phyloP scores from a whole-genome alignment of 2,888 invertebrate genomes.

The Lissonota sp. region DNA sequence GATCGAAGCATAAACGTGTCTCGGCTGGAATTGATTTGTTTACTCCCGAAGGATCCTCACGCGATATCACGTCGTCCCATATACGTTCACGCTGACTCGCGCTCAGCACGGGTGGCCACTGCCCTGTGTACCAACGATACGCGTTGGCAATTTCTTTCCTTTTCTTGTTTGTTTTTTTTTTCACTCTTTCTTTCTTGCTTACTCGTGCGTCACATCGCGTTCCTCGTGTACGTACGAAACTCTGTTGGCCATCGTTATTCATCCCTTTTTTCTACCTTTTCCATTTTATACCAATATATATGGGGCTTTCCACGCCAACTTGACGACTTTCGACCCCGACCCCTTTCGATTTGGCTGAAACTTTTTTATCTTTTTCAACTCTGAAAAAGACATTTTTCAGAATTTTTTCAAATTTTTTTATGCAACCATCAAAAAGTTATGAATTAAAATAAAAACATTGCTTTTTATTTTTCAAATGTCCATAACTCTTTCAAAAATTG shows the following conservation, averaged over 20 bases:
- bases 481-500: too few relatives aligned
- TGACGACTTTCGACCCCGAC: too few relatives aligned
- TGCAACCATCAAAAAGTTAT: too few relatives aligned
- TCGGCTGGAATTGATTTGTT: slow-evolving; percentile 80
- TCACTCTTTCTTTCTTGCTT: slow-evolving; percentile 23
- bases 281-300: too few relatives aligned
- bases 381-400: too few relatives aligned
- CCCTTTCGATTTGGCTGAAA: too few relatives aligned
- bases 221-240: slow-evolving; percentile 7
- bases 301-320: too few relatives aligned
- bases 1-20: slow-evolving; percentile 79
- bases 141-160: slow-evolving; percentile 42
- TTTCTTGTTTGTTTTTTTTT: slow-evolving; percentile 31
- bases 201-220: slow-evolving; percentile 5
- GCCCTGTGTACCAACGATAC: slow-evolving; percentile 33
- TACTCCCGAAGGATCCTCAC: slow-evolving; percentile 78
- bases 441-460: too few relatives aligned
- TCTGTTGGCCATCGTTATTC: slow-evolving; percentile 32
- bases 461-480: too few relatives aligned
- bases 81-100: slow-evolving; percentile 30
- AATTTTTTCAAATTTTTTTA: too few relatives aligned
- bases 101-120: slow-evolving; percentile 68
- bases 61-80: slow-evolving; percentile 66
- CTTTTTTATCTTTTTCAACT: too few relatives aligned
- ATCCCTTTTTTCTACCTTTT: slow-evolving; percentile 1